A percentile compares a stretch with the other conserved stretches of the same genome.
Evolutionary conservation across 2,113 vertebrate genomes (phyloP).

Genomic region (Myrmophylax atrothorax): DNA sequence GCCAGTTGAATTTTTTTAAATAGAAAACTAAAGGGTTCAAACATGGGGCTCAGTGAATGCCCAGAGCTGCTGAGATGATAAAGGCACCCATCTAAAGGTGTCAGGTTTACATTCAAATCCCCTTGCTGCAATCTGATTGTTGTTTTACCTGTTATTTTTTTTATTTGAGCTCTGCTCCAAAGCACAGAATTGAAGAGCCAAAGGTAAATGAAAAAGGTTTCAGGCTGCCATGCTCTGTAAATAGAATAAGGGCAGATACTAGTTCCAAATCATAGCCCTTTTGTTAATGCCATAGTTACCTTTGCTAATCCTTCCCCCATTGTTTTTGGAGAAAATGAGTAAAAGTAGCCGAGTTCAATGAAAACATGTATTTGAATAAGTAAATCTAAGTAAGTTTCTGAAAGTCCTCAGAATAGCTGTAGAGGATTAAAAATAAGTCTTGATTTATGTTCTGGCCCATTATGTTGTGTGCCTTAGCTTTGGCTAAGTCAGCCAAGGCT

Average conservation of each 20-base stretch:
- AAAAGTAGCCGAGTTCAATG: not conserved
- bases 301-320: not conserved
- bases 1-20: not conserved
- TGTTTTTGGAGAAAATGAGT: not conserved
- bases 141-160: not conserved
- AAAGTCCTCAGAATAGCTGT: not conserved
- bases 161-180: not conserved
- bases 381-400: not conserved
- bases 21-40: not conserved
- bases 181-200: not conserved
- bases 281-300: not conserved
- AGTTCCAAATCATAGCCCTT: not conserved
- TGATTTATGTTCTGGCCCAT: slow-evolving; percentile 5
- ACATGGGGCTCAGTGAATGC: not conserved
- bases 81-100: not conserved
- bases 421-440: slow-evolving; percentile 22
- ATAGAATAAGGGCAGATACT: not conserved
- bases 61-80: not conserved
- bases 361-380: not conserved
- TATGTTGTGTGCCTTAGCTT: not conserved
- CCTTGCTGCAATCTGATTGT: not conserved
- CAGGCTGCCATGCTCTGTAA: not conserved
- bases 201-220: not conserved
- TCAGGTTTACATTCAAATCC: not conserved
- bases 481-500: slow-evolving; percentile 14